Evolutionary conservation across 2,797 vertebrate species (phyloP).

Genomic region (Champsocephalus gunnari): DNA sequence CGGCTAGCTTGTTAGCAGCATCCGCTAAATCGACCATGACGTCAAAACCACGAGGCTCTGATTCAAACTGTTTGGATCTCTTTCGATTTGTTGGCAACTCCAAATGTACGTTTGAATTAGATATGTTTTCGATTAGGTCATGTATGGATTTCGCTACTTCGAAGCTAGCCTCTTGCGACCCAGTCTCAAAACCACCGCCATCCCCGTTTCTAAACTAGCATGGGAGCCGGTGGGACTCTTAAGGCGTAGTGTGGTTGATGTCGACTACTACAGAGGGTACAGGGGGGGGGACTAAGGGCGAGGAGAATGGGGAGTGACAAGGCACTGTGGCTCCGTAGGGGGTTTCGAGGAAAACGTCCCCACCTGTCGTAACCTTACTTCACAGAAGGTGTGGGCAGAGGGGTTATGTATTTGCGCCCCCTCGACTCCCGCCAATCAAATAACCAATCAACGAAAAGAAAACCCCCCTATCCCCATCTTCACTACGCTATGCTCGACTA

Average conservation of each 20-base stretch:
- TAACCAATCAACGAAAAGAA: conserved; percentile 32
- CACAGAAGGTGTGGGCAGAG: conserved; percentile 45
- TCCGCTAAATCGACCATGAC: conserved; percentile 4
- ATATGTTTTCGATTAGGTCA: conserved; percentile 12
- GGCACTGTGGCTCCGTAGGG: conserved; percentile 86
- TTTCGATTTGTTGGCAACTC: conserved; percentile 43
- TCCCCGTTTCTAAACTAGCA: conserved; percentile 49
- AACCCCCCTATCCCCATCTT: conserved; percentile 12
- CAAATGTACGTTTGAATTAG: conserved; percentile 31
- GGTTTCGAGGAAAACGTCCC: conserved; percentile 47
- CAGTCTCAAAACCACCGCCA: conserved; percentile 43
- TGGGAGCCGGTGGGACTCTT: conserved; percentile 69
- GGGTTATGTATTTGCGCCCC: conserved; percentile 45
- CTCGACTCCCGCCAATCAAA: conserved; percentile 35
- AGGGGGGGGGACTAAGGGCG: conserved; percentile 8
- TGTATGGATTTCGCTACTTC: conserved; percentile 1
- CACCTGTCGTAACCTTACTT: conserved; percentile 46
- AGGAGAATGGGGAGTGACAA: conserved; percentile 49
- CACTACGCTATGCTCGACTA: conserved; percentile 44
- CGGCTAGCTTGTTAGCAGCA: conserved; percentile 33
- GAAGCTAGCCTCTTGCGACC: conserved; percentile 37
- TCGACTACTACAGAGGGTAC: conserved; percentile 55
- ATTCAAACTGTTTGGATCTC: conserved; percentile 26
- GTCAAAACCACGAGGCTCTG: conserved; percentile 32
- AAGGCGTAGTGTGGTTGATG: conserved; percentile 81